Evolutionary conservation across 2,797 vertebrate species (phyloP), one percentile per base, ranked within the genome.

Genomic region (Echiichthys vipera): DNA sequence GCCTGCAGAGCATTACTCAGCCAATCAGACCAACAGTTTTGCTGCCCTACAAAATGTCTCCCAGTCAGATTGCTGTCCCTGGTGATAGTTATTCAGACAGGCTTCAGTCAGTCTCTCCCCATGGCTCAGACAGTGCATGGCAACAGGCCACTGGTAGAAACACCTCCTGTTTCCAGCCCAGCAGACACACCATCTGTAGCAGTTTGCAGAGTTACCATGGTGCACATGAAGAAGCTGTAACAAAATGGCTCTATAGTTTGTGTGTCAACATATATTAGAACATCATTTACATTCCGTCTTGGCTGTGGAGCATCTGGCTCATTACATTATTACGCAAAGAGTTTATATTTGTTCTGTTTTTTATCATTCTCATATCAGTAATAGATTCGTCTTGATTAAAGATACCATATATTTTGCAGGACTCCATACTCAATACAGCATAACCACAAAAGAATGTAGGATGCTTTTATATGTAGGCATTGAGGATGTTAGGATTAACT

Each of bases 101-200:
- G 61, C 56, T 65, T 53, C 55, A 50, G 32, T 73, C 80, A 29
- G 58, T 67, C 62, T 61, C 45, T n/a, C 51, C 13, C 62, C 32
- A 8, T 49, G 66, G 51, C 56, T 75, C 74, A 65, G 59, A 64
- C 66, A 68, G 80, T 12, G 59, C 83, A 61, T 87, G 78, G 84
- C 85, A 82, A 72, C 77, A 80, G 51, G 74, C 77, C 58, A 24
- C 79, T 39, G n/a, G 56, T 78, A 61, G 61, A 83, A 71, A 67
- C 73, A 75, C 63, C 73, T 84, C 7, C 10, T 68, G 71, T 84
- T 88, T 88, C 65, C 67, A 83, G 61, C 78, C 68, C 70, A 87
- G 73, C 74, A 87, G 70, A 71, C 77, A 47, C 37, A 43, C 85
- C 83, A 84, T 85, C 83, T 88, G 87, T 84, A 80, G 77, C 78